These are phyloP conservation scores for Amaurobius ferox DNA, from an alignment of 2,888 invertebrate genomes.

Conservation along the genomic window DNA sequence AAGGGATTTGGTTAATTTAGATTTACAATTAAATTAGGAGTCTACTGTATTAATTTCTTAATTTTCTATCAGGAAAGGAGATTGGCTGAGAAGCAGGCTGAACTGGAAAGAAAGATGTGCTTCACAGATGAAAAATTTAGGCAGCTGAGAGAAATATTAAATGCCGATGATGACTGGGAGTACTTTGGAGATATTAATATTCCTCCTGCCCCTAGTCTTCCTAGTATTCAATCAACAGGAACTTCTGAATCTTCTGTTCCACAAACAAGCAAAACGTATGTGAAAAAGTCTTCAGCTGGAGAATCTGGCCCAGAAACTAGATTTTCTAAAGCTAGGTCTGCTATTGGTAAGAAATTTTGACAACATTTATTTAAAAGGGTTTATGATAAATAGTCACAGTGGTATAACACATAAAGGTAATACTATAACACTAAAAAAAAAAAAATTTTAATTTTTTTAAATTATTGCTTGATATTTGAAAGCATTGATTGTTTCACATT, in stretches of 20 bases:
- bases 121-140: slow-evolving; percentile 82
- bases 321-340: slow-evolving; percentile 37
- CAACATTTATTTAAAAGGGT: too few species aligned
- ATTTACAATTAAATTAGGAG: too few species aligned
- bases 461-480: too few species aligned
- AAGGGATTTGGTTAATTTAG: too few species aligned
- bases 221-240: slow-evolving; percentile 33
- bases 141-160: slow-evolving; percentile 82
- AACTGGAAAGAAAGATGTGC: slow-evolving; percentile 79
- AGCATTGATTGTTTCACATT: too few species aligned
- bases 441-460: too few species aligned
- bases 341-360: slow-evolving; percentile 30
- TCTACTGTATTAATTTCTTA: too few species aligned
- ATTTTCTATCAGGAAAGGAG: too few species aligned
- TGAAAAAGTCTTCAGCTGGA: slow-evolving; percentile 23
- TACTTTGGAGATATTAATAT: slow-evolving; percentile 7
- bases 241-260: slow-evolving; percentile 39
- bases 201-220: too few species aligned
- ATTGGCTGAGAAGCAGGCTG: slow-evolving; percentile 71
- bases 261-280: slow-evolving; percentile 17
- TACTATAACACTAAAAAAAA: too few species aligned
- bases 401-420: too few species aligned
- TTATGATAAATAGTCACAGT: too few species aligned
- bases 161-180: slow-evolving; percentile 78
- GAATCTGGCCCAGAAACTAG: slow-evolving; percentile 31